Base-by-base conservation (phyloP, 1,140 invertebrate genomes). In the Hyles vespertilio region DNA sequence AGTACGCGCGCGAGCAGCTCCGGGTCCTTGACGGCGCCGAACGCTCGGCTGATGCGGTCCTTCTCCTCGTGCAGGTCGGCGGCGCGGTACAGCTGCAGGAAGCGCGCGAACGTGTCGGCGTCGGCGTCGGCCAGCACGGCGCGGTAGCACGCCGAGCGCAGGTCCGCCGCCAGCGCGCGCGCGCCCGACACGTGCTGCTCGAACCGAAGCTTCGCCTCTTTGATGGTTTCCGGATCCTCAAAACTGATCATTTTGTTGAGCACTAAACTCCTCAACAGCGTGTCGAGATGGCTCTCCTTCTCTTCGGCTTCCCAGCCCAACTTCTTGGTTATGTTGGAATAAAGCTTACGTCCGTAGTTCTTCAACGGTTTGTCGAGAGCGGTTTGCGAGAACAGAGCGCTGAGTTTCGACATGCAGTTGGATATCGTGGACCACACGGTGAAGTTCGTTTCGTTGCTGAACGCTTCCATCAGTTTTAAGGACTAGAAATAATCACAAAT, bases 61-160 rank as follows among this genome's bases (percentile, higher is more conserved):
- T 98, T 98, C 79, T 99, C 97, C 86, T 99, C 98, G 62, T 97
- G 95, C 54, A 98, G 90, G 84, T 98, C 96, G 6, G 94, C 92
- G 45, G 94, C 92, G 63, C 94, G 92, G 84, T 98, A 98, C 51
- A 99, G 83, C 81, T 94, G 91, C 34, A 98, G 81, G 91, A 99
- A 94, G 53, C 93, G 92, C 36, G 96, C 91, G 70, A 94, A 97
- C 2, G 93, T 93, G 7, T 91, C 81, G 54, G 92, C 90, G 73
- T 95, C 93, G 78, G 84, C 85, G 67, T 94, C 93, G 11, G 94
- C 95, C 3, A 98, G 89, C 10, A 96, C 95, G 5, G 95, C 95
- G 71, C 93, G 93, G 86, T 98, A 99, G 66, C 98, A 97, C 49
- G 95, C 92, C 56, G 92, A 92, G 43, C 97, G 92, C 46, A 99